Base-by-base conservation (phyloP, 2,888 invertebrate species). In the Hemistola chrysoprasaria region DNA sequence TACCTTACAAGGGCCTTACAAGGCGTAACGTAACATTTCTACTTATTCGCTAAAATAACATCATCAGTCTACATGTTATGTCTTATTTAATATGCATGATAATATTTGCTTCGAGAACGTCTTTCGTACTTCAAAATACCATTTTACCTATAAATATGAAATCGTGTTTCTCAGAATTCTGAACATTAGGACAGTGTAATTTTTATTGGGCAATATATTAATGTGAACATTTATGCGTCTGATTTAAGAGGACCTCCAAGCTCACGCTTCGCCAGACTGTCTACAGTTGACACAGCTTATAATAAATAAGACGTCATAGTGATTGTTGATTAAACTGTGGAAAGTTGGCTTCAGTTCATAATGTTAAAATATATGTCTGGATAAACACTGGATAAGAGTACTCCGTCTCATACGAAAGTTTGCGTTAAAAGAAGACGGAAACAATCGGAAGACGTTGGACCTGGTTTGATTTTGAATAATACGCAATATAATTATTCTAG, bases 291-390 rank as follows among this genome's bases (percentile, higher is more conserved):
- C 50, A 53, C 40, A 45, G 49, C 54, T 51, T 62, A 62, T 68
- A 67, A 67, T 69, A 69, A 64, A 64, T 44, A 58, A 52, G 57
- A 69, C 71, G 71, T 71, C 70, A 71, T 27, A 32, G 32, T 32
- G 53, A 48, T 35, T 47, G 45, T 37, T 34, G 22, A 43, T 44
- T 49, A 31, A 53, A 47, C 50, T 42, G 37, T 43, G 35, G 11
- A 25, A 22, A 25, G 39, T 40, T 49, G 51, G 51, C 47, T 28
- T 38, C 11, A 45, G 42, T 45, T 49, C 40, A 43, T 50, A 40
- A 36, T 34, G 30, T 30, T 44, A 40, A 38, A 38, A 41, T 41
- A 43, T 43, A 33, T 24, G 40, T 40, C 45, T 50, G 22, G 36
- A 37, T 43, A 51, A 47, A 51, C 35, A 35, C 47, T 44, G 45